These are phyloP conservation scores for Triplophysa siluroides DNA, from an alignment of 2,113 vertebrate genomes.

Conservation along the genomic window DNA sequence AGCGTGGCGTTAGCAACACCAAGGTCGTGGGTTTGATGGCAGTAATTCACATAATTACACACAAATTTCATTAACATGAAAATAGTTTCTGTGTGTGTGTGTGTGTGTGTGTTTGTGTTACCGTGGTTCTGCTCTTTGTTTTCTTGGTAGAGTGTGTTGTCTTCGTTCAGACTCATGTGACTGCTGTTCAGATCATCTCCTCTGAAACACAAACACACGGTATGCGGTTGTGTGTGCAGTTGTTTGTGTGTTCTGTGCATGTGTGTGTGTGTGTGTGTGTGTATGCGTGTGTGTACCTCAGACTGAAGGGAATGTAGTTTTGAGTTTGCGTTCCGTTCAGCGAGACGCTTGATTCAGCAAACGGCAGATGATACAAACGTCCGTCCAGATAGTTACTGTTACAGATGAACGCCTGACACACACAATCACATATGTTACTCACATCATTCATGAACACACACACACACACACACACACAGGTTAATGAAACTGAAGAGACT, in stretches of 20 bases:
- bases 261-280: no score
- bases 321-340: conserved; percentile 90
- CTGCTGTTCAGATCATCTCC: conserved; percentile 82
- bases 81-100: background rate
- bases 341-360: conserved; percentile 82
- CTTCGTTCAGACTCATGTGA: conserved; percentile 77
- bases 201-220: conserved; percentile 67
- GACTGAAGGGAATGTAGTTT: conserved; percentile 91
- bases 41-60: background rate
- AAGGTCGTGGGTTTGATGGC: no score
- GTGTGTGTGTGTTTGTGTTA: conserved; percentile 52
- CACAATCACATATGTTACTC: background rate
- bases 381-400: conserved; percentile 82
- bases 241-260: no score
- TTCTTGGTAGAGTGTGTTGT: conserved; percentile 61
- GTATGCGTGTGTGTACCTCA: conserved; percentile 70
- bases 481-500: conserved; percentile 56
- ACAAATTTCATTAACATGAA: background rate
- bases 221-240: background rate
- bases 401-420: conserved; percentile 79
- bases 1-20: no score
- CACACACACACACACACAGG: no score
- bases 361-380: conserved; percentile 79
- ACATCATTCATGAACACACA: no score
- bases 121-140: conserved; percentile 78